Base-by-base conservation (phyloP, 2,113 vertebrate genomes). In the Scophthalmus maximus region DNA sequence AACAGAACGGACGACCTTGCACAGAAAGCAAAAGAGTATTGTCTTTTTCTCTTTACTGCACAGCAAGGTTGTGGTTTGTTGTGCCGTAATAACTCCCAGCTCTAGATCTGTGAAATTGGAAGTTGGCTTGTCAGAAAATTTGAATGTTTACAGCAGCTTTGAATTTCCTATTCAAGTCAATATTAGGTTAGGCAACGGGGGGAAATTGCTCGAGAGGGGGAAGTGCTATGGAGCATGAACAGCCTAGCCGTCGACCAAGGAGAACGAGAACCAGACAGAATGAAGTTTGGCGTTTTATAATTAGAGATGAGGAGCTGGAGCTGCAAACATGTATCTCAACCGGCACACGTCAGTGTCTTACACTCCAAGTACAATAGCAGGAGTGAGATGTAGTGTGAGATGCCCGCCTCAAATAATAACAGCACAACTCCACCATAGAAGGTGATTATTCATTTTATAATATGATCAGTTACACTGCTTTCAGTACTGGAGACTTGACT, bases 201-300 rank as follows among this genome's bases (percentile, higher is more conserved):
- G 76, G 64, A 82, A 90, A 89, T 62, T 76, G 79, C 82, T 88
- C n/a, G 62, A 70, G 61, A 77, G 68, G 47, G 65, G 60, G 34
- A 75, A 73, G 82, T 58, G 85, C 91, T 81, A 56, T 73, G 87
- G 91, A 89, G 91, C 91, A 86, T 92, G 92, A 93, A 90, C 73
- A 72, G 75, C 40, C 83, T 79, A 25, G 68, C 86, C 85, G 85
- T 81, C 84, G 65, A 79, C 73, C 72, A 77, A 85, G 44, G 29
- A 86, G 81, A 78, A 85, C 73, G 23, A 22, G 67, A 68, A 73
- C 23, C 69, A 88, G 82, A 74, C 73, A 81, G 76, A 86, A 92
- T 91, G 76, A 88, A 90, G 87, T 91, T 91, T 93, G 88, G 84
- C 87, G 72, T 90, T 90, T 91, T 82, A 87, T 93, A 90, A 93